Conservation (phyloP, 2,797 vertebrate genomes). For the Microctenopoma lineatum region DNA sequence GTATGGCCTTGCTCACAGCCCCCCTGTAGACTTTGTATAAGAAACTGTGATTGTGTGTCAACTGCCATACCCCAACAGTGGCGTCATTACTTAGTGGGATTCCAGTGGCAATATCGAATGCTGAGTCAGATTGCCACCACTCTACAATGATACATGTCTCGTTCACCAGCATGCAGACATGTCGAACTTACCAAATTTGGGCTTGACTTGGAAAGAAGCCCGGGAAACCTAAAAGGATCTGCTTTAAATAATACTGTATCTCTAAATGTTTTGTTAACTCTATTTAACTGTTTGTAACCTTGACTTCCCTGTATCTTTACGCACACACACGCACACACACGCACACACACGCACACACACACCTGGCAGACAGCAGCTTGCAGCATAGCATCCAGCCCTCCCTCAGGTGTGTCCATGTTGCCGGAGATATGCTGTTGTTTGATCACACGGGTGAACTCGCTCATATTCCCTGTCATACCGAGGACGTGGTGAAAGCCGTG, state of each 20-base stretch:
- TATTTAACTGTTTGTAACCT: not conserved
- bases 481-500: constrained; percentile 96
- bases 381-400: constrained; percentile 96
- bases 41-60: constrained; percentile 29
- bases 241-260: not conserved
- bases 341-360: constrained; percentile 78
- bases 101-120: constrained; percentile 43
- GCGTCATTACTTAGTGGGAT: constrained; percentile 59
- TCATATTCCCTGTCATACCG: constrained; percentile 92
- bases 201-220: not conserved
- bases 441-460: constrained; percentile 92
- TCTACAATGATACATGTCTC: constrained; percentile 41
- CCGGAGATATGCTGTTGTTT: constrained; percentile 95
- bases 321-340: constrained; percentile 84
- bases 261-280: not conserved
- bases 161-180: constrained; percentile 12
- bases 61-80: constrained; percentile 51
- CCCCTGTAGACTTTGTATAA: constrained; percentile 57
- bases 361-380: constrained; percentile 97
- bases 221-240: not conserved
- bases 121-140: constrained; percentile 63
- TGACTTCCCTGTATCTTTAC: not conserved
- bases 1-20: constrained; percentile 58
- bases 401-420: constrained; percentile 97
- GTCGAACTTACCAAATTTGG: constrained; percentile 31